These are phyloP conservation scores for Thripadectes ignobilis DNA, from an alignment of 2,797 vertebrate genomes.

Conservation along the genomic window DNA sequence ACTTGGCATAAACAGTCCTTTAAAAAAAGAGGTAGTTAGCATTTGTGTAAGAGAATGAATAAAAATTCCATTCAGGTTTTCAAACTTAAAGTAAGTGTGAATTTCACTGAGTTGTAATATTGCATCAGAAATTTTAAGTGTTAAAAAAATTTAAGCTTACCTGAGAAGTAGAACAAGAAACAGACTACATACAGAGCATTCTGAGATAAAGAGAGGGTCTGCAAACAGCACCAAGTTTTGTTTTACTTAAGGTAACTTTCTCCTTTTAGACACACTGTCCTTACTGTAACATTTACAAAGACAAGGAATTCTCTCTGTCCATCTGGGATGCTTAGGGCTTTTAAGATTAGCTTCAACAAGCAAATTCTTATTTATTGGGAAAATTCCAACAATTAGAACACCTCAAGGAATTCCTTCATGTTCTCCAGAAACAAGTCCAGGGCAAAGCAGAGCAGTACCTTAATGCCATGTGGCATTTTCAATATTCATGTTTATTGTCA, in stretches of 20 bases:
- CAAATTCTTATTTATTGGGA: not conserved
- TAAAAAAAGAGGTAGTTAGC: not conserved
- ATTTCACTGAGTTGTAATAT: not conserved
- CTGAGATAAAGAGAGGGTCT: not conserved
- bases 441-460: not conserved
- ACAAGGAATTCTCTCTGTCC: not conserved
- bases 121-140: not conserved
- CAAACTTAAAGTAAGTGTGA: not conserved
- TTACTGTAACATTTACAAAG: not conserved
- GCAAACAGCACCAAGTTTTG: not conserved
- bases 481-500: not conserved
- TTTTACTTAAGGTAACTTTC: not conserved
- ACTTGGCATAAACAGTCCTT: not conserved
- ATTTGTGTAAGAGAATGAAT: not conserved
- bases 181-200: not conserved
- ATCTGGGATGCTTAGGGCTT: not conserved
- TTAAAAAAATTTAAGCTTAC: not conserved
- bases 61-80: not conserved
- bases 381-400: not conserved
- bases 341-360: not conserved
- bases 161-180: not conserved
- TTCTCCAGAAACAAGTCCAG: not conserved
- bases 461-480: not conserved
- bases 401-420: not conserved
- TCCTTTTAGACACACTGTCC: not conserved